Evolutionary conservation across 1,140 invertebrate genomes (phyloP), one percentile per base, ranked within the genome.

Genomic region (Anoplophora glabripennis): DNA sequence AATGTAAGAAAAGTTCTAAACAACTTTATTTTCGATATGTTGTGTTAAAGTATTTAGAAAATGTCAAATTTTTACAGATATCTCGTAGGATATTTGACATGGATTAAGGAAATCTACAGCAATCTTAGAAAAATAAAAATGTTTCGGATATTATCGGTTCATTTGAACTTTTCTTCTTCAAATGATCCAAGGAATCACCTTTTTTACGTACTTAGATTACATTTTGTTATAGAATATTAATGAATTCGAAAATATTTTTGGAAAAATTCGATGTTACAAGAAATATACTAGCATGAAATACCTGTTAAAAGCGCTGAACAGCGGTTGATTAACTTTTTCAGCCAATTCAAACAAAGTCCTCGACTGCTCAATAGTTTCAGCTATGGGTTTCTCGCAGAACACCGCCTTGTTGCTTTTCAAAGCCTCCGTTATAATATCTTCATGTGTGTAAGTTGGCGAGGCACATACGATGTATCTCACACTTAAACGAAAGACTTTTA

Each of bases 331-430:
- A 15, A 79, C 75, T 48, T 80, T 75, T 45, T 79, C 77, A 0
- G 86, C 85, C 0, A 79, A 66, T 10, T 84, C 76, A 62, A 86
- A 88, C 61, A 84, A 87, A 33, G 79, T 79, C 36, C 72, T 73
- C 0, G 81, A 82, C 1, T 79, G 75, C 33, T 78, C 72, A 1
- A 78, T 70, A 51, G 79, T 74, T 45, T 84, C 77, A 10, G 86
- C 84, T 15, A 89, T 80, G 0, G 88, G 88, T 68, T 89, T 89
- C 68, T 89, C 87, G 67, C 86, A 87, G 65, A 88, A 86, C 0
- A 89, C 84, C 9, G 82, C 80, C 63, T 85, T 85, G 61, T 83
- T 82, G 37, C 79, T 76, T 9, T 78, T 65, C n/a, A 89, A 69
- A 1, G 84, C 78, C 54, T 78, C 80, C 0, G 76, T 75, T 1